Conservation (phyloP, 2,113 vertebrate species). For the Paradoxurus hermaphroditus region DNA sequence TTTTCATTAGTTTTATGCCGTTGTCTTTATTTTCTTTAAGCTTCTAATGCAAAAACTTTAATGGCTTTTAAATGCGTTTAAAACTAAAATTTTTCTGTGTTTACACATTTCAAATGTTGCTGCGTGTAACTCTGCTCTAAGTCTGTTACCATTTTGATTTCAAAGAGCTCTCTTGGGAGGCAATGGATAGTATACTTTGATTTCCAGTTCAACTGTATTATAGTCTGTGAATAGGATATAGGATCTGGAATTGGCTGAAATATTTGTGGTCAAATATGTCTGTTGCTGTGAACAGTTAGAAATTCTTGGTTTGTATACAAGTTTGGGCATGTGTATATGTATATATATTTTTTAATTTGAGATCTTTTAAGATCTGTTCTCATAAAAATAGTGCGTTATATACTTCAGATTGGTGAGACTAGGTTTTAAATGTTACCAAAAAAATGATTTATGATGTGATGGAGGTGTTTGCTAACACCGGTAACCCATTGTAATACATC, state of each 20-base stretch:
- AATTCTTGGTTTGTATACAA: neutral
- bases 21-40: neutral
- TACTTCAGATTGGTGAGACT: neutral
- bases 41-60: neutral
- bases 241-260: neutral
- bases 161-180: neutral
- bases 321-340: neutral
- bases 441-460: neutral
- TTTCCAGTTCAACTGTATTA: neutral
- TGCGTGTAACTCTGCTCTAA: neutral
- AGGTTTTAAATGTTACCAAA: neutral
- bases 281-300: neutral
- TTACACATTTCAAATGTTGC: neutral
- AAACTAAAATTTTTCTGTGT: neutral
- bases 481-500: neutral
- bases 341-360: neutral
- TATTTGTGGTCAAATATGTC: neutral
- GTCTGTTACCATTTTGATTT: neutral
- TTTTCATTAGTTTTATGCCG: neutral
- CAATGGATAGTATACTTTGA: neutral
- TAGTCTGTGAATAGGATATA: neutral
- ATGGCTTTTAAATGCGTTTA: neutral
- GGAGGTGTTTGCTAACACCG: neutral
- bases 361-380: neutral
- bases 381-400: neutral